A percentile compares a stretch with the other conserved stretches of the same genome.
These are phyloP conservation scores for Elgonia sp. DNA, from an alignment of 2,888 invertebrate species.

Conservation along the genomic window DNA sequence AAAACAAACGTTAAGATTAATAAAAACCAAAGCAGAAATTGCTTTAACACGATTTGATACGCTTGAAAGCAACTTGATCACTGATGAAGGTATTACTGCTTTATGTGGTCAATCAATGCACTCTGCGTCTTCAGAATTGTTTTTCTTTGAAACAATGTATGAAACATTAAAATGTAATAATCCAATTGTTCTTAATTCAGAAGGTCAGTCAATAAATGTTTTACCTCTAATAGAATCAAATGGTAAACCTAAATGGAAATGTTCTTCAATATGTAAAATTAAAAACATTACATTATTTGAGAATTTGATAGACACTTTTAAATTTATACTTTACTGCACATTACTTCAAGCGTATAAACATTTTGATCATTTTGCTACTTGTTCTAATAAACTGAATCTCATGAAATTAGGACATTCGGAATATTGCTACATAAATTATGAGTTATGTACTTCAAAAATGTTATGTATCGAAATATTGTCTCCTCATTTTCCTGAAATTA, in stretches of 20 bases:
- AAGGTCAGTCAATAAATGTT: background rate
- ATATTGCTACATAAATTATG: slow-evolving; percentile 57
- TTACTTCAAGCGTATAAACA: slow-evolving; percentile 5
- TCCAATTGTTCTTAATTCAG: slow-evolving; percentile 7
- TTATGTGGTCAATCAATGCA: slow-evolving; percentile 29
- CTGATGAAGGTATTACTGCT: slow-evolving; percentile 1
- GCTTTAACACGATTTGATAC: too few species aligned
- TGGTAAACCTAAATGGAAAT: slow-evolving; percentile 3
- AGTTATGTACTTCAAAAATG: slow-evolving; percentile 52
- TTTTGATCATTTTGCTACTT: background rate
- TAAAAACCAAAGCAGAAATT: too few species aligned
- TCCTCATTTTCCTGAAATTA: background rate
- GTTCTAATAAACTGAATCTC: slow-evolving; percentile 13
- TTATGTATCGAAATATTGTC: slow-evolving; percentile 63
- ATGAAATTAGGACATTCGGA: slow-evolving; percentile 61
- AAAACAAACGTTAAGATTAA: background rate
- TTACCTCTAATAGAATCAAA: background rate
- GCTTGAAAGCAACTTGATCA: too few species aligned
- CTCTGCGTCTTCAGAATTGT: slow-evolving; percentile 2
- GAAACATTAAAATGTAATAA: background rate
- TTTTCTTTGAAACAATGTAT: slow-evolving; percentile 20
- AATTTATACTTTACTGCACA: background rate
- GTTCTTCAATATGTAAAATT: slow-evolving; percentile 20
- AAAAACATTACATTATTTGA: background rate
- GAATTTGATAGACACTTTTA: slow-evolving; percentile 14